Base-by-base conservation (phyloP, 2,797 vertebrate genomes). In the Champsocephalus gunnari region DNA sequence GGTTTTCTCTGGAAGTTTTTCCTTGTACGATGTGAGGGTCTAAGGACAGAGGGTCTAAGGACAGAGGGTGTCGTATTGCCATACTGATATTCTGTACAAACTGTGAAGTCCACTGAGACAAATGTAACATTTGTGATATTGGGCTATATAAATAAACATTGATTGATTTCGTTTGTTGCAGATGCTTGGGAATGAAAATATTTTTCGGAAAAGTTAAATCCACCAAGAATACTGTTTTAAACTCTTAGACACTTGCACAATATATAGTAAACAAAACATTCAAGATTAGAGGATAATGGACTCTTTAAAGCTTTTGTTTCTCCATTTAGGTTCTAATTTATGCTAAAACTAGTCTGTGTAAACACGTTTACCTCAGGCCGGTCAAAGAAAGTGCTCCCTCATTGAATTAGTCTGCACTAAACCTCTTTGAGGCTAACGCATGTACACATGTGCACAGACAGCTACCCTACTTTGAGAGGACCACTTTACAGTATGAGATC, bases 361-460 rank as follows among this genome's bases (percentile, higher is more conserved):
- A 88, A 74, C 67, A 82, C 59, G 83, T 86, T 89, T 79, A 87
- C 71, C 70, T 50, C 28, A 50, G 66, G 60, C 44, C 60, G 71
- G 63, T 55, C 66, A 77, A 78, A 80, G 55, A 75, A 81, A 71
- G 77, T 75, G 62, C 73, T 77, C 81, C 80, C 79, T 81, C 86
- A 90, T 85, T 93, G 93, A 92, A 95, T 94, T 91, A 94, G 83
- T 58, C 71, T 17, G 58, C 53, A 64, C 68, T 92, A 94, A 94
- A 92, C 88, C 94, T 91, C 87, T 93, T 88, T 81, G 80, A 79
- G 74, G 80, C 82, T 19, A 19, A 19, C 19, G 19, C 19, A 19
- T 19, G 65, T 71, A 55, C 67, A 60, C 93, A 94, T 88, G 89
- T 94, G 92, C 74, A 13, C 51, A 71, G 80, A 58, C 55, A 67